Conservation (phyloP, 2,797 vertebrate genomes). For the Malurus splendens region DNA sequence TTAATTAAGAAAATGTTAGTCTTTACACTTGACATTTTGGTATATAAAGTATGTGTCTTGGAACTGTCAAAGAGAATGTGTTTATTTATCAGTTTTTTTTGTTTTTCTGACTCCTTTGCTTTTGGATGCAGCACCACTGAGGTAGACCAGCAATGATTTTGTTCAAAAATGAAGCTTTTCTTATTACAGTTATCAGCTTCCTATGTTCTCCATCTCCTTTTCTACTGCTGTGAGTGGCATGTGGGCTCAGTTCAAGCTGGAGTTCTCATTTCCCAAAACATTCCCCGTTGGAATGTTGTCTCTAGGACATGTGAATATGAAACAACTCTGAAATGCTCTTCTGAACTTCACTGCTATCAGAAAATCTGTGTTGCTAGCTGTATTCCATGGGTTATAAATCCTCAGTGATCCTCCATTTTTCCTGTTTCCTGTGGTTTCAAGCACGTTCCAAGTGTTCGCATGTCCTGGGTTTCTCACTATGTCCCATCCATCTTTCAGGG, state of each 20-base stretch:
- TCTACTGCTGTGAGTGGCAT: neutral
- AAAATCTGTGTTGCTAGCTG: neutral
- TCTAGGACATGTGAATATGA: neutral
- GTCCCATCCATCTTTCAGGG: neutral
- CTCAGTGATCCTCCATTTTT: neutral
- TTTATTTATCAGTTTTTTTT: neutral
- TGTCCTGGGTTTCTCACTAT: neutral
- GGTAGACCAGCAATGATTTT: neutral
- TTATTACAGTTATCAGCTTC: neutral
- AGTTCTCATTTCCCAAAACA: neutral
- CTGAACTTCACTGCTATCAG: neutral
- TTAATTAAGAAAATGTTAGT: neutral
- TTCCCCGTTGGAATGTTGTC: neutral
- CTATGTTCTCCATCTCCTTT: neutral
- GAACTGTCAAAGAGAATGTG: neutral
- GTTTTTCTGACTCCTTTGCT: neutral
- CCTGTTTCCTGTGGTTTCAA: neutral
- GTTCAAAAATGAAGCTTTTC: neutral
- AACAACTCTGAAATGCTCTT: neutral
- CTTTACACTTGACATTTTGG: neutral
- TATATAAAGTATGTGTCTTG: neutral
- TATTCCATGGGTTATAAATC: constrained; percentile 28
- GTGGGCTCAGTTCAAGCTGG: neutral
- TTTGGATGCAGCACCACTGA: neutral
- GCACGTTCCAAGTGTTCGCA: neutral